phyloP scores from a whole-genome alignment of 2,113 vertebrate genomes.

The Coturnix japonica region DNA sequence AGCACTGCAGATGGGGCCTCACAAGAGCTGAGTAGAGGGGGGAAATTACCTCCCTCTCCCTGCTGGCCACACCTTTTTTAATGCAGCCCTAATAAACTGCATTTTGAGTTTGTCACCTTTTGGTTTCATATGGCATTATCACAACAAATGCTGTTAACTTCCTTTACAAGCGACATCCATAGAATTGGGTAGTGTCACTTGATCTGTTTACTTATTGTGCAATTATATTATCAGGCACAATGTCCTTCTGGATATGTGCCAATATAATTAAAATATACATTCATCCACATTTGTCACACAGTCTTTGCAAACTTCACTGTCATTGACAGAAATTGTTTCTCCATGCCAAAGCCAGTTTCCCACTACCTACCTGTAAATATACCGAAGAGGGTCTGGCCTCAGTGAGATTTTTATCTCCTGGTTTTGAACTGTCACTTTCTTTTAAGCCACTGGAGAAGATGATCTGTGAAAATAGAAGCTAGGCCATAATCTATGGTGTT shows the following conservation, averaged over 20 bases:
- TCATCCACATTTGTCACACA: background rate
- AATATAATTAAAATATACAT: background rate
- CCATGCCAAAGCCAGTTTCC: background rate
- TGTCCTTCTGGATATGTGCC: background rate
- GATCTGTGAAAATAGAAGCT: background rate
- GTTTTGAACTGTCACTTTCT: constrained; percentile 1
- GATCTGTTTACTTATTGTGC: background rate
- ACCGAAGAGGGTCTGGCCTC: background rate
- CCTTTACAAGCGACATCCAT: background rate
- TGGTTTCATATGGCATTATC: background rate
- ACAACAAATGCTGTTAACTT: background rate
- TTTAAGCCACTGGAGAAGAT: constrained; percentile 24
- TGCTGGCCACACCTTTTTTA: too few species aligned
- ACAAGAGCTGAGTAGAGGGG: too few species aligned
- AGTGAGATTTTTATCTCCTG: background rate
- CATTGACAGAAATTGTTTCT: background rate
- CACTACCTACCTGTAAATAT: background rate
- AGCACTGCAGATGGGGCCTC: too few species aligned
- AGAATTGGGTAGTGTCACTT: background rate
- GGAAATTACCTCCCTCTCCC: too few species aligned
- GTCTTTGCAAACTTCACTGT: background rate
- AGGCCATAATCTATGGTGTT: background rate
- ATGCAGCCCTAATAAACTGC: constrained; percentile 33
- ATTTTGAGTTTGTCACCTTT: background rate
- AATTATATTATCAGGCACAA: background rate